Evolutionary conservation across 2,113 vertebrate genomes (phyloP), one percentile per base, ranked within the genome.

Genomic region (Panthera tigris): DNA sequence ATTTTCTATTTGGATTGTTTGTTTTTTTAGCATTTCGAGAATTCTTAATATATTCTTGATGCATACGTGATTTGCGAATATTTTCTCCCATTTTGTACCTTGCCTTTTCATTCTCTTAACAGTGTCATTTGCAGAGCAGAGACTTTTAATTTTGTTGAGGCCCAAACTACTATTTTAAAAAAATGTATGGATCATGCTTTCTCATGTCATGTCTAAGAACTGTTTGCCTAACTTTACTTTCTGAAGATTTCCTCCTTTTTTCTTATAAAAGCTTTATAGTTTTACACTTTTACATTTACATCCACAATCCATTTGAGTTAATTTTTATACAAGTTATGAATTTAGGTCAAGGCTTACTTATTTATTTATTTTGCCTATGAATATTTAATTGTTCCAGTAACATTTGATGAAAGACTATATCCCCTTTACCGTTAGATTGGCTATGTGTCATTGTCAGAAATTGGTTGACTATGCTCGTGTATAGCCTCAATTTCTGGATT

Each of bases 241-340:
- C 48, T 89, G 21, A 96, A 74, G 15, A 89, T 33, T 93, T 96
- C n/a, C 61, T 57, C 45, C 52, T 50, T n/a, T 80, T 81, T 92
- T 89, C 29, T 76, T 66, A 36, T n/a, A 81, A 91, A 65, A 90
- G 14, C 16, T 81, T 52, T 63, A 65, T n/a, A 63, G 31, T 80
- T 94, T 82, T 57, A 68, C 7, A 45, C 31, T 85, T 85, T 82
- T 82, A 88, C 13, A 71, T 78, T 93, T 55, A 78, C 8, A 78
- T 50, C 31, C 69, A 29, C 85, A 27, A 91, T 82, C 27, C 23
- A 31, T 73, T 50, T 71, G 19, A 66, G 13, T 84, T 52, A 55
- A 63, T 63, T 85, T 41, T 92, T 82, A 2, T 10, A 41, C 71
- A n/a, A 85, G 41, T 23, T 86, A 5, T 86, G 45, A 91, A 66